These are phyloP conservation scores for Camelus bactrianus DNA, from an alignment of 2,113 vertebrate species.

Conservation along the genomic window DNA sequence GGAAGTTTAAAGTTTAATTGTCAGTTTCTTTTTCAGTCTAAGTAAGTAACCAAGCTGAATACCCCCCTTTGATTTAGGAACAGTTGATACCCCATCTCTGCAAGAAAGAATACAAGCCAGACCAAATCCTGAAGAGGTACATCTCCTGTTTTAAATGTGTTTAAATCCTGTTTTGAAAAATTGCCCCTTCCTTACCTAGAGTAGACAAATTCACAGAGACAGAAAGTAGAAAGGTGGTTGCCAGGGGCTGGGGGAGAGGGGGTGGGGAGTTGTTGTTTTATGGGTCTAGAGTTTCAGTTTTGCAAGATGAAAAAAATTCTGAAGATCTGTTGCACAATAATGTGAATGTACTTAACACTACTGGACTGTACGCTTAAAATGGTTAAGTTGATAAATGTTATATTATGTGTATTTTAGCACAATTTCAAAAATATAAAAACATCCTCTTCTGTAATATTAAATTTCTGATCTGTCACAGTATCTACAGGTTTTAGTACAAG, in stretches of 20 bases:
- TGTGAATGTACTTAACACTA: neutral
- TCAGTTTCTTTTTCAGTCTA: neutral
- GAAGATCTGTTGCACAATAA: neutral
- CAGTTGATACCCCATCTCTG: slow-evolving; percentile 96
- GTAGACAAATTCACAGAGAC: neutral
- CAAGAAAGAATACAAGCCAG: slow-evolving; percentile 93
- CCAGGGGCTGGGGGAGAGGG: too few relatives aligned
- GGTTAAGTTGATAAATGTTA: neutral
- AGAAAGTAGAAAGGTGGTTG: neutral
- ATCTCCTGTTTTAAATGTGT: neutral
- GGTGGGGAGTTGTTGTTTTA: neutral
- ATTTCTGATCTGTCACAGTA: neutral
- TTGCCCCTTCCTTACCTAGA: neutral
- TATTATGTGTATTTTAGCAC: neutral
- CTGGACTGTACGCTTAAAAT: neutral
- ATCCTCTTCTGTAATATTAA: neutral
- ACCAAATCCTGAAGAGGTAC: slow-evolving; percentile 94
- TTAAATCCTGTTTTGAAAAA: neutral
- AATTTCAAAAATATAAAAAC: neutral
- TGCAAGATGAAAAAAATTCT: neutral
- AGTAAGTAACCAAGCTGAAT: slow-evolving; percentile 59
- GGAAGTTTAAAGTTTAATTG: slow-evolving; percentile 15
- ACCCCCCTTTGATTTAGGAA: slow-evolving; percentile 87
- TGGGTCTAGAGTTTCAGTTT: neutral
- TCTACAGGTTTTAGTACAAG: neutral